These are phyloP conservation scores for Ochropleura plecta DNA, from an alignment of 2,888 invertebrate species.

Conservation along the genomic window DNA sequence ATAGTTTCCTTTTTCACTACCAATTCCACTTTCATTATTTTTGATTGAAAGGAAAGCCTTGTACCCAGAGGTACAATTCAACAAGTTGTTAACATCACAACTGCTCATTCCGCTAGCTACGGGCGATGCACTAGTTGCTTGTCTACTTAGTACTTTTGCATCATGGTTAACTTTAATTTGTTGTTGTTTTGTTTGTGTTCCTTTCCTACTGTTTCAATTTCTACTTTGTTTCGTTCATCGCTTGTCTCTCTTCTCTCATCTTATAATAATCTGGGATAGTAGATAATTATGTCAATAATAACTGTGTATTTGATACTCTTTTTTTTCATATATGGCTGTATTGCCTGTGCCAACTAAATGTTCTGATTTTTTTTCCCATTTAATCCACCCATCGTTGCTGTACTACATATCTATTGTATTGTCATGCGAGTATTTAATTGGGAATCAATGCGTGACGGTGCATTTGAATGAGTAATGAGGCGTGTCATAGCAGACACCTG, in stretches of 20 bases:
- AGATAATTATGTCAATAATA: no score
- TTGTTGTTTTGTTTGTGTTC: conserved; percentile 26
- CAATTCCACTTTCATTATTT: conserved; percentile 31
- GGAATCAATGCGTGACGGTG: conserved; percentile 31
- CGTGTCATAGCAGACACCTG: conserved; percentile 39
- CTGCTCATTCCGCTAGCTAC: conserved; percentile 37
- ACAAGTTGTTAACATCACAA: conserved; percentile 42
- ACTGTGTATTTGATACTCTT: no score
- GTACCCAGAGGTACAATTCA: conserved; percentile 30
- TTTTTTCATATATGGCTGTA: no score
- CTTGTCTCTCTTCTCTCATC: not conserved
- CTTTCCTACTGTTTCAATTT: conserved; percentile 6
- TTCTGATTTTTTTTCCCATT: no score
- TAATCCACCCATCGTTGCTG: no score
- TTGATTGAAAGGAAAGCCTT: conserved; percentile 39
- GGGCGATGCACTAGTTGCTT: conserved; percentile 42
- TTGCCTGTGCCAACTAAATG: no score
- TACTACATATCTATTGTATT: not conserved
- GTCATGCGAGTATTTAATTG: conserved; percentile 1
- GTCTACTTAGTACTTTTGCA: conserved; percentile 34
- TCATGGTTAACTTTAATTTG: conserved; percentile 38
- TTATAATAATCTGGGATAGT: no score
- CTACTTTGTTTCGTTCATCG: not conserved
- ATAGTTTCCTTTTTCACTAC: conserved; percentile 12
- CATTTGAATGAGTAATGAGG: conserved; percentile 46